These are phyloP conservation scores for Chrysolophus pictus DNA, from an alignment of 2,797 vertebrate species.

Conservation along the genomic window DNA sequence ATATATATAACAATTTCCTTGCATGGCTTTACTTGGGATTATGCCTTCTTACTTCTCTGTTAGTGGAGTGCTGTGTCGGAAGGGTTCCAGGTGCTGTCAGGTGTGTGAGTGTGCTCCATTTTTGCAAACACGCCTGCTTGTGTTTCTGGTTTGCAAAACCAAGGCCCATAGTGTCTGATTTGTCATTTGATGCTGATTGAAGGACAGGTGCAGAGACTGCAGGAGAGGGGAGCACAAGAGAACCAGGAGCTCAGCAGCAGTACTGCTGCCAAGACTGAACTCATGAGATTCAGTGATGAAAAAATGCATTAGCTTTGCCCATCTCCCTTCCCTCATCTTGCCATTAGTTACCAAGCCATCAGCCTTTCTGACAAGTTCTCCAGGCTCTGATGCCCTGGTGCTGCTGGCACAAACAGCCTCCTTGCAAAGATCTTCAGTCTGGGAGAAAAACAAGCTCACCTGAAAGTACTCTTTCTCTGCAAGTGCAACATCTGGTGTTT, in stretches of 20 bases:
- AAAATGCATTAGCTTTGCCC: neutral
- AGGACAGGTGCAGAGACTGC: neutral
- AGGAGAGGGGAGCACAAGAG: neutral
- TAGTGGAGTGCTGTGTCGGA: neutral
- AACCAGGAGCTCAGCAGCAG: neutral
- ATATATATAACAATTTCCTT: neutral
- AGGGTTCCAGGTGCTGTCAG: neutral
- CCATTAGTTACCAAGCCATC: neutral
- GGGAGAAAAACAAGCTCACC: neutral
- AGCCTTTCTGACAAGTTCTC: neutral
- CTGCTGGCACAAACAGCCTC: neutral
- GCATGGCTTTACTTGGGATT: conserved; percentile 1
- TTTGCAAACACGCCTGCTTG: neutral
- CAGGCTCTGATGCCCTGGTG: neutral
- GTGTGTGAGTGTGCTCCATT: neutral
- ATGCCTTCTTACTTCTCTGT: neutral
- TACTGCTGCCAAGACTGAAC: neutral
- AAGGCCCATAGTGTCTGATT: neutral
- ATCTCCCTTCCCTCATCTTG: neutral
- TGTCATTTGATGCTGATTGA: neutral
- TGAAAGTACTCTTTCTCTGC: neutral
- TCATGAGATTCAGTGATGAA: neutral
- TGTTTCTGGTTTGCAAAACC: neutral
- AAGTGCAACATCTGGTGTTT: neutral
- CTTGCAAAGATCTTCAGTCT: neutral